A percentile compares a stretch with the other conserved stretches of the same genome.
Conservation (phyloP, 1,140 invertebrate genomes). For the Calycopis cecrops region DNA sequence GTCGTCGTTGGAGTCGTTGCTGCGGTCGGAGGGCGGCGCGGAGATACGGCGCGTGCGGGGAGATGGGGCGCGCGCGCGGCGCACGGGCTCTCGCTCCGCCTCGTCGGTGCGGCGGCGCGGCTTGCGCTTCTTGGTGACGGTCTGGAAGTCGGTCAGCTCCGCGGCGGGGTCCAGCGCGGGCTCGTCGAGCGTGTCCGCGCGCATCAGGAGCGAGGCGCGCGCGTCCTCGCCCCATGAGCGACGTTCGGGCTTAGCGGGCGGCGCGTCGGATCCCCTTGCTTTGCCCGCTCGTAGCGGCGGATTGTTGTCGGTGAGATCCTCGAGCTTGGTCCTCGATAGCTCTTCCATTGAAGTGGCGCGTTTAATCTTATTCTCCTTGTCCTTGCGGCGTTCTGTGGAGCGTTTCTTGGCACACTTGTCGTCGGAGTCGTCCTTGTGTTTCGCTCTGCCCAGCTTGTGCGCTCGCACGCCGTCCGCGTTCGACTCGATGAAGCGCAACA, state of each 20-base stretch:
- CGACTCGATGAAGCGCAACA: constrained; percentile 77
- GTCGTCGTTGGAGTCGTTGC: constrained; percentile 83
- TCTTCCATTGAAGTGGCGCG: constrained; percentile 83
- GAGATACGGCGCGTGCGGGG: constrained; percentile 69
- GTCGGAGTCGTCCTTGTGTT: constrained; percentile 60
- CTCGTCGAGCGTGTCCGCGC: constrained; percentile 27
- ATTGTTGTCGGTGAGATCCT: constrained; percentile 77
- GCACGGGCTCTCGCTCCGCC: constrained; percentile 33
- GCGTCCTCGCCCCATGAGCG: constrained; percentile 53
- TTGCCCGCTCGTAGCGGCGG: constrained; percentile 24
- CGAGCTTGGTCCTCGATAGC: constrained; percentile 81
- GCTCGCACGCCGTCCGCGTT: constrained; percentile 52
- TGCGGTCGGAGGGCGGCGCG: constrained; percentile 82
- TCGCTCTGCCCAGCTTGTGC: constrained; percentile 47
- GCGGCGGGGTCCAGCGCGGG: constrained; percentile 33
- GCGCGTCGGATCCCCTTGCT: constrained; percentile 11
- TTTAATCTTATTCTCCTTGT: constrained; percentile 72
- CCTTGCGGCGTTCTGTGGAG: constrained; percentile 65
- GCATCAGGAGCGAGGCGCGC: constrained; percentile 28
- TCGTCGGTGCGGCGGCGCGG: constrained; percentile 77
- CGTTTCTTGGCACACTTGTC: constrained; percentile 64
- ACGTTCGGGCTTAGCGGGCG: constrained; percentile 43
- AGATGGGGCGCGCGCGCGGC: constrained; percentile 31
- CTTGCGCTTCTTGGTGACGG: constrained; percentile 84
- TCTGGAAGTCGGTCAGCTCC: constrained; percentile 79